phyloP scores from a whole-genome alignment of 2,888 invertebrate species.

The Dicycla oo region DNA sequence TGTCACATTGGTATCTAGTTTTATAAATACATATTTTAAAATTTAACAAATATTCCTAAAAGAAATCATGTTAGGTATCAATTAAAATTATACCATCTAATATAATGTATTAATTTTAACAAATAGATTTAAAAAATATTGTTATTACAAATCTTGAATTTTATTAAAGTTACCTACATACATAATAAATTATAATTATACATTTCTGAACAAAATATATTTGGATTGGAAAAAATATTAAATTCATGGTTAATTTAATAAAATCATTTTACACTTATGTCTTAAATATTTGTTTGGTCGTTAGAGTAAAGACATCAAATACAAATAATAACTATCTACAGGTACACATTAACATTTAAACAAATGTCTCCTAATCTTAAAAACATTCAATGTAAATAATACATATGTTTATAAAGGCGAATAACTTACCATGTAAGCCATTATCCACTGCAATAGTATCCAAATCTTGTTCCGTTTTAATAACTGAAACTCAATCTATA shows the following conservation, averaged over 20 bases:
- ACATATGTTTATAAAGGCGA: slow-evolving; percentile 30
- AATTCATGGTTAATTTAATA: slow-evolving; percentile 31
- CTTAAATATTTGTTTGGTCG: slow-evolving; percentile 29
- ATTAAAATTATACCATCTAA: slow-evolving; percentile 45
- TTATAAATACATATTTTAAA: slow-evolving; percentile 37
- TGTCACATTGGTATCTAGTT: slow-evolving; percentile 19
- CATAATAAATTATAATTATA: slow-evolving; percentile 14
- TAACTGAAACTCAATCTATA: background rate
- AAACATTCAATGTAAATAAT: slow-evolving; percentile 32
- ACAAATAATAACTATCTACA: slow-evolving; percentile 61
- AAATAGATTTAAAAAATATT: slow-evolving; percentile 16
- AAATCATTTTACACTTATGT: slow-evolving; percentile 23
- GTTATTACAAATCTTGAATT: slow-evolving; percentile 33
- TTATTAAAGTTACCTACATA: slow-evolving; percentile 13
- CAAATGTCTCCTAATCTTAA: slow-evolving; percentile 39
- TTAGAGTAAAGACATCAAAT: slow-evolving; percentile 49
- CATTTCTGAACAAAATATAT: slow-evolving; percentile 31
- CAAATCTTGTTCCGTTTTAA: background rate
- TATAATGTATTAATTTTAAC: slow-evolving; percentile 37
- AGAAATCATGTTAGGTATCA: slow-evolving; percentile 54
- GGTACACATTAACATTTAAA: slow-evolving; percentile 54
- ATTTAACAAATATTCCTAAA: slow-evolving; percentile 48
- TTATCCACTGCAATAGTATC: slow-evolving; percentile 29
- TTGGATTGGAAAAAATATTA: slow-evolving; percentile 31
- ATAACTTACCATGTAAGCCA: slow-evolving; percentile 23